A percentile compares a stretch with the other conserved stretches of the same genome.
phyloP scores from a whole-genome alignment of 1,140 invertebrate species.

The Holotrichia oblita region DNA sequence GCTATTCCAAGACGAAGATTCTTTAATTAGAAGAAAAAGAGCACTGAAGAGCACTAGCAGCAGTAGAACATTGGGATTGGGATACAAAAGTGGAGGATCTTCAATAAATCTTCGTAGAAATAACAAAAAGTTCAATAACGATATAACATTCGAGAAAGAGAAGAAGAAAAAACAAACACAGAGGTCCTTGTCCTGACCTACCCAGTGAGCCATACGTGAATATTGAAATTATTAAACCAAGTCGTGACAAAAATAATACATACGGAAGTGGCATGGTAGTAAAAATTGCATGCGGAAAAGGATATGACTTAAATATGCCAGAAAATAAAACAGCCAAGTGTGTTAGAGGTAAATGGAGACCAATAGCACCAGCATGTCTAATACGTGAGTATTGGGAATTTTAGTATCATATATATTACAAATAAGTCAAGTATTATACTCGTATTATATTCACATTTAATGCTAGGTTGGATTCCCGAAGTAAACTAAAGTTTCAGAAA shows the following conservation, averaged over 20 bases:
- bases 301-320: constrained; percentile 78
- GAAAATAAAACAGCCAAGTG: constrained; percentile 80
- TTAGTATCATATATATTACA: not conserved
- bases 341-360: constrained; percentile 82
- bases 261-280: constrained; percentile 75
- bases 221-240: constrained; percentile 72
- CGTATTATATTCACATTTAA: not conserved
- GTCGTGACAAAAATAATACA: constrained; percentile 67
- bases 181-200: constrained; percentile 66
- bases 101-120: constrained; percentile 48
- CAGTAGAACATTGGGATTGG: constrained; percentile 45
- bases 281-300: constrained; percentile 76
- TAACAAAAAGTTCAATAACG: constrained; percentile 52
- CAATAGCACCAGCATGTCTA: constrained; percentile 77
- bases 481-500: too few species aligned
- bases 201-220: constrained; percentile 71
- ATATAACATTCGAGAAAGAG: constrained; percentile 47
- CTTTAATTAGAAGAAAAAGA: constrained; percentile 49
- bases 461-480: too few species aligned
- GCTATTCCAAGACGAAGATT: constrained; percentile 27
- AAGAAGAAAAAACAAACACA: constrained; percentile 54
- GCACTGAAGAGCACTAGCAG: constrained; percentile 52
- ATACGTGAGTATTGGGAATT: constrained; percentile 69
- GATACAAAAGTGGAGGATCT: constrained; percentile 50
- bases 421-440: not conserved